Base-by-base conservation (phyloP, 2,888 invertebrate genomes). In the Seladonia tumulorum region DNA sequence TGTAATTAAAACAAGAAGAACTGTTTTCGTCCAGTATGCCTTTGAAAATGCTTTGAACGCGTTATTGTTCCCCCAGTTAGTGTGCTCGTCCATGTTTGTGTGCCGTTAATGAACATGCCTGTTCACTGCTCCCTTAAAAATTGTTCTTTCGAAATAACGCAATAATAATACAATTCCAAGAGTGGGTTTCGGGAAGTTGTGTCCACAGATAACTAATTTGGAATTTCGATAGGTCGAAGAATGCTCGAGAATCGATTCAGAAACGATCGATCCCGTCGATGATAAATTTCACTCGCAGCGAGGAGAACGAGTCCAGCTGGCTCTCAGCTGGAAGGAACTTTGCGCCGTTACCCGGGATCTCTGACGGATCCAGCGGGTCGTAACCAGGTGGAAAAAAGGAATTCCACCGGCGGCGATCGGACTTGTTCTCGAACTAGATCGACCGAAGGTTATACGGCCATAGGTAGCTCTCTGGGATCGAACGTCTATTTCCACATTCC, bases 381-480 rank as follows among this genome's bases (percentile, higher is more conserved):
- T 66, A 66, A 66, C 66, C 35, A 35, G 66, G 18, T 35, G 66
- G 66, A 66, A 35, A 66, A 35, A 60, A 73, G 57, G 42, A 76
- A 76, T 83, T 79, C 68, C 22, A 4, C 22, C 49, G 66, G 57
- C 42, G 66, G 57, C 49, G 72, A 76, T 83, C 76, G 63, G 66
- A 79, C 73, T 73, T 60, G 66, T 66, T 66, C 35, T 47, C 29
- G 45, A 71, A 84, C 68, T 71, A 45, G 70, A 82, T 76, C 63
- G 75, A 29, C 53, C 77, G 68, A 79, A 76, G 53, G 49, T 79
- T 66, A 57, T 72, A 72, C 66, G 66, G 12, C 35, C 18, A 53
- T 83, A 66, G 42, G n/a, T 76, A 76, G 83, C 81, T 81, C 22
- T 85, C 29, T 16, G 63, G 88, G 88, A 89, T 89, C 83, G 78